Evolutionary conservation across 1,140 invertebrate genomes (phyloP), one percentile per base, ranked within the genome.

Genomic region (Anadara kagoshimensis): DNA sequence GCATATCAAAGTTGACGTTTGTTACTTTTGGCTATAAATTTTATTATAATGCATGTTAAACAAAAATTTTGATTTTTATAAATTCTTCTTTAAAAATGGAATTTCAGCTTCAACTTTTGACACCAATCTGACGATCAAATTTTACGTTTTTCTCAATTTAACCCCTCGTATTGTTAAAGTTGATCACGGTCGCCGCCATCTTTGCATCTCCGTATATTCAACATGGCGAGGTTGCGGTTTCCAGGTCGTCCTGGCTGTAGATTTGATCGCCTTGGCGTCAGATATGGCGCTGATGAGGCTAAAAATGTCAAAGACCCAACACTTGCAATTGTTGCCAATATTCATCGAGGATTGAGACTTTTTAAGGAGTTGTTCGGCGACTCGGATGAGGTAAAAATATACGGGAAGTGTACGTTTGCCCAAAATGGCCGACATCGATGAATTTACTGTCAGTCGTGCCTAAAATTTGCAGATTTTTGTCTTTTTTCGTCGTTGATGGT

Each of bases 291-390:
- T 58, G 86, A 85, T 75, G 86, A 89, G 71, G 69, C 81, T 14
- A 79, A 79, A 76, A 78, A 82, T 20, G 73, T 65, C 22, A 74
- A 68, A 43, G 86, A 88, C 80, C 79, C 79, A 29, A 74, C 77
- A 44, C 61, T 83, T 65, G 58, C 69, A 62, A 69, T 83, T 75
- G 78, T 87, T 61, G 79, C 79, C 29, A 87, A 82, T 68, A 82
- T 88, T 26, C 82, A 86, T 61, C 68, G 78, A 71, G 89, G 90
- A 45, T 85, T 89, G 73, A 85, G 86, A 69, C 67, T 84, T 56
- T 91, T 90, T 81, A 82, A 82, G 57, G 85, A 89, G 76, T 63
- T 90, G 53, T 89, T 88, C 81, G 90, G 89, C 51, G 87, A 89
- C 59, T 89, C 87, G 22, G 89, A 89, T 56, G 88, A 89, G 88